Conservation (phyloP, 2,113 vertebrate genomes). For the Amphiprion ocellaris region DNA sequence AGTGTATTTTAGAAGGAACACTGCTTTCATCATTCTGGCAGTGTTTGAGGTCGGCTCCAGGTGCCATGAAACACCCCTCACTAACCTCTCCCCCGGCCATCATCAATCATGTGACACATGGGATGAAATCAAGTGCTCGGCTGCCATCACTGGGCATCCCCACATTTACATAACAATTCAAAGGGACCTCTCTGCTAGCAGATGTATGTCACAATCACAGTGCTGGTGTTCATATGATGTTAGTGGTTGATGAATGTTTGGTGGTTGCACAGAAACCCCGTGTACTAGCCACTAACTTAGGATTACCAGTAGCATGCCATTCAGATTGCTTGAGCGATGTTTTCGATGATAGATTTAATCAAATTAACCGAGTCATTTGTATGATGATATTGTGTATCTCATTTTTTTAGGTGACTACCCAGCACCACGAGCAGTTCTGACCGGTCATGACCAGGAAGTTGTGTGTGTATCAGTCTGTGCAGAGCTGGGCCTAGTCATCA, state of each 20-base stretch:
- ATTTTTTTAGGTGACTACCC: conserved; percentile 92
- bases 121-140: conserved; percentile 83
- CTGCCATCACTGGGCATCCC: conserved; percentile 73
- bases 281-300: neutral
- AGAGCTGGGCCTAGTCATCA: conserved; percentile 98
- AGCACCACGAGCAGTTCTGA: conserved; percentile 95
- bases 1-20: conserved; percentile 25
- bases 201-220: conserved; percentile 53
- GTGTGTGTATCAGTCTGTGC: conserved; percentile 97
- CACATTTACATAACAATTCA: conserved; percentile 79
- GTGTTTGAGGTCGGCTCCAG: conserved; percentile 50
- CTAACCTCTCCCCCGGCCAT: conserved; percentile 87
- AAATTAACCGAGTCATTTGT: neutral
- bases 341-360: neutral
- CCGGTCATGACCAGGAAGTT: conserved; percentile 97
- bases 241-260: conserved; percentile 4
- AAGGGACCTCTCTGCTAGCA: conserved; percentile 52
- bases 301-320: neutral
- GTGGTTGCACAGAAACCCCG: neutral
- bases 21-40: conserved; percentile 24
- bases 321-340: neutral
- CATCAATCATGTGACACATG: conserved; percentile 89
- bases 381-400: conserved; percentile 8
- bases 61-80: conserved; percentile 81
- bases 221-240: conserved; percentile 41